These are phyloP conservation scores for Corapipo altera DNA, from an alignment of 2,113 vertebrate species.

Conservation along the genomic window DNA sequence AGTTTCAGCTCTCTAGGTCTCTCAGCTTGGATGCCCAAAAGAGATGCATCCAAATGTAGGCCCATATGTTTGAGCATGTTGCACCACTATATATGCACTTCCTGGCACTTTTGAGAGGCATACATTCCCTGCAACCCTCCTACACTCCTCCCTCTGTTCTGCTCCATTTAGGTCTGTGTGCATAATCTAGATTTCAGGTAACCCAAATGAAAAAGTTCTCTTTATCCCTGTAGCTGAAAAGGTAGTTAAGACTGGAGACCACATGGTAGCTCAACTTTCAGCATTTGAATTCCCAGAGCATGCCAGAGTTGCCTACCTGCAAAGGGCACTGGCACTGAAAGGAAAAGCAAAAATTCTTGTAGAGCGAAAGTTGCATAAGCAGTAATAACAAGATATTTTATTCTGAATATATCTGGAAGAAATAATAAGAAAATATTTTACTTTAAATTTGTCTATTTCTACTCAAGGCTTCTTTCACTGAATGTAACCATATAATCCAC, in stretches of 20 bases:
- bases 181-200: slow-evolving; percentile 62
- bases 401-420: neutral
- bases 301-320: neutral
- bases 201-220: slow-evolving; percentile 20
- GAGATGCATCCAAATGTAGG: slow-evolving; percentile 58
- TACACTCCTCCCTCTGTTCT: slow-evolving; percentile 64
- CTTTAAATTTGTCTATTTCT: neutral
- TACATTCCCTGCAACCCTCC: slow-evolving; percentile 60
- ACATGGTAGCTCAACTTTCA: neutral
- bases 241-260: neutral
- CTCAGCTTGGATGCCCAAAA: slow-evolving; percentile 54
- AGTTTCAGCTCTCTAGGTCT: slow-evolving; percentile 62
- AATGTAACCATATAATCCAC: neutral
- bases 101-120: slow-evolving; percentile 59
- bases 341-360: neutral
- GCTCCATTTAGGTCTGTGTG: slow-evolving; percentile 59
- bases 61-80: slow-evolving; percentile 71
- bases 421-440: neutral
- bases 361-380: neutral
- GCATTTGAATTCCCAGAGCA: neutral
- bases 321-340: neutral
- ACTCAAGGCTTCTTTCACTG: neutral
- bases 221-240: neutral
- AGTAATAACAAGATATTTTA: neutral
- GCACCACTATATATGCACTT: slow-evolving; percentile 68